Percentiles rank a stretch among this genome's conserved stretches.
Evolutionary conservation across 2,797 vertebrate genomes (phyloP).

Genomic region (Chrysolophus pictus): DNA sequence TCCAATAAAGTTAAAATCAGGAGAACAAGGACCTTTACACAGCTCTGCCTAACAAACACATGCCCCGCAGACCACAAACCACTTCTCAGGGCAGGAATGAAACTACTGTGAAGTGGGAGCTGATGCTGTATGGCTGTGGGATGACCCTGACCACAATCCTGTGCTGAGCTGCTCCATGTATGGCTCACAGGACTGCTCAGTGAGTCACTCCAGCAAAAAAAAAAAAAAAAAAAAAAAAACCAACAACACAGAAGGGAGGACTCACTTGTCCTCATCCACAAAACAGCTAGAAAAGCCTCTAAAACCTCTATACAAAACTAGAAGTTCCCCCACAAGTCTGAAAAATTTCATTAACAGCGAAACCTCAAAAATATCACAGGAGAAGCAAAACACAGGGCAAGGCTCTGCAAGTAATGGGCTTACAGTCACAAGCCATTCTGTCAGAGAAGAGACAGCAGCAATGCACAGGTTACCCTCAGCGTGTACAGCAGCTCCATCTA

Average conservation of each 20-base stretch:
- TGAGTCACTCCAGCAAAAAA: background rate
- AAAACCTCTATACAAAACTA: background rate
- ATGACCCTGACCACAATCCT: background rate
- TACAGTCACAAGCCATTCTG: background rate
- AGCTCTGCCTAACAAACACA: rapidly evolving
- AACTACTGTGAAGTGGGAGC: background rate
- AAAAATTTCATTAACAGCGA: background rate
- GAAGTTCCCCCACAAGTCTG: background rate
- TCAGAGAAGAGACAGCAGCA: background rate
- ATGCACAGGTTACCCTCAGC: background rate
- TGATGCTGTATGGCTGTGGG: rapidly evolving
- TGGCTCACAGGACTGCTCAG: background rate
- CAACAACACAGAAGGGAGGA: background rate
- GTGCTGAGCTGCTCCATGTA: background rate
- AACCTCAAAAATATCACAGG: background rate
- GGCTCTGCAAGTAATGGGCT: background rate
- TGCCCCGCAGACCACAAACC: background rate
- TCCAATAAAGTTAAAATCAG: background rate
- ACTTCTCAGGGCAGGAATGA: background rate
- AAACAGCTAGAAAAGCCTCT: background rate
- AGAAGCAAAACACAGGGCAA: background rate
- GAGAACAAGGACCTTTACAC: background rate
- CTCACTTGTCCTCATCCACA: background rate
- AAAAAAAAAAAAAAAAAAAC: background rate
- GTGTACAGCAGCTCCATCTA: conserved; percentile 40